A percentile compares a stretch with the other conserved stretches of the same genome.
These are phyloP conservation scores for Nemapogon koenigi DNA, from an alignment of 2,888 invertebrate genomes.

Conservation along the genomic window DNA sequence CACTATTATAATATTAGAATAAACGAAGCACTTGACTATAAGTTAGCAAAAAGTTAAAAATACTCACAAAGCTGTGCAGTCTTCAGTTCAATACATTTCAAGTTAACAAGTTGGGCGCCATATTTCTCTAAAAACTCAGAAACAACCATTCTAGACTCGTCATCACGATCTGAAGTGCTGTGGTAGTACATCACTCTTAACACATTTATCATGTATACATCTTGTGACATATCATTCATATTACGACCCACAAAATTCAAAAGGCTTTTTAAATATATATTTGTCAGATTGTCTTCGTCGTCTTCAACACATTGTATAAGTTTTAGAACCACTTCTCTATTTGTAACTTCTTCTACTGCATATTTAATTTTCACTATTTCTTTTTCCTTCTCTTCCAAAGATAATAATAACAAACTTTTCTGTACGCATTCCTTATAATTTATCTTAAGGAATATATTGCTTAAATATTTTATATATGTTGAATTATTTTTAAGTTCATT, in stretches of 20 bases:
- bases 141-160: slow-evolving; percentile 26
- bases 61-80: slow-evolving; percentile 19
- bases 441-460: slow-evolving; percentile 22
- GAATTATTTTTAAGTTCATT: slow-evolving; percentile 18
- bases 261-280: slow-evolving; percentile 36
- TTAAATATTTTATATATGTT: slow-evolving; percentile 24
- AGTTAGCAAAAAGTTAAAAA: slow-evolving; percentile 9
- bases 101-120: too few relatives aligned
- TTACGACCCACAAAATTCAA: slow-evolving; percentile 25
- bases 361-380: slow-evolving; percentile 24
- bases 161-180: slow-evolving; percentile 32
- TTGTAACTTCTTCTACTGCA: slow-evolving; percentile 16
- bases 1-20: too few relatives aligned
- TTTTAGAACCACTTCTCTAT: slow-evolving; percentile 23
- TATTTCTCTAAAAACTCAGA: slow-evolving; percentile 33
- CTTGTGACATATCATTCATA: slow-evolving; percentile 16
- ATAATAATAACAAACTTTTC: slow-evolving; percentile 34
- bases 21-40: too few relatives aligned
- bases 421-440: slow-evolving; percentile 37
- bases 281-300: slow-evolving; percentile 36
- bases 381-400: slow-evolving; percentile 27
- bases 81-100: too few relatives aligned
- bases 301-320: slow-evolving; percentile 27
- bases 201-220: slow-evolving; percentile 22
- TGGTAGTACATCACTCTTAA: slow-evolving; percentile 28